Evolutionary conservation across 2,113 vertebrate genomes (phyloP).

Genomic region (Pterophyllum scalare): DNA sequence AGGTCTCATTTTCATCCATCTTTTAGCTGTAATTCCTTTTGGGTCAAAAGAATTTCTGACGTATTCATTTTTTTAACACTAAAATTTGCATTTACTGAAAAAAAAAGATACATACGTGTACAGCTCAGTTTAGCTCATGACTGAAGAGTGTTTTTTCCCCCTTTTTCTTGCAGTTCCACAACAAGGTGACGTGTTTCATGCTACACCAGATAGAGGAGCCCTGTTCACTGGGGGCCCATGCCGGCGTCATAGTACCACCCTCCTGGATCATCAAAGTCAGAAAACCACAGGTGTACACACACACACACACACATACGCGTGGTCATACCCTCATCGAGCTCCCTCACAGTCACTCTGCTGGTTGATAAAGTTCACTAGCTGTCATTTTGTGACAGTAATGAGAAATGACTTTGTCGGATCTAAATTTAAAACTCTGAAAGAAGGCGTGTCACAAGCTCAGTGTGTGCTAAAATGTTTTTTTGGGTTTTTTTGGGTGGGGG

Average conservation of each 20-base stretch:
- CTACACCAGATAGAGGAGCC: slow-evolving; percentile 98
- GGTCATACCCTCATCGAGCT: neutral
- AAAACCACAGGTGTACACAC: slow-evolving; percentile 91
- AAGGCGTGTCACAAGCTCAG: slow-evolving; percentile 17
- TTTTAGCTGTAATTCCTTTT: no score
- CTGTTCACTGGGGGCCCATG: slow-evolving; percentile 94
- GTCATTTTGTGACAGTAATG: slow-evolving; percentile 39
- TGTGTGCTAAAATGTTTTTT: neutral
- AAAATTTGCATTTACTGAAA: no score
- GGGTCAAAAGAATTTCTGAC: no score
- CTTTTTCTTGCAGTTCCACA: slow-evolving; percentile 88
- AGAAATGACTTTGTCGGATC: slow-evolving; percentile 38
- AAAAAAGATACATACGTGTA: neutral
- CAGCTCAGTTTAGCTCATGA: neutral
- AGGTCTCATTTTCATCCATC: no score
- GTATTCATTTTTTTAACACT: no score
- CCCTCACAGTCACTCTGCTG: neutral
- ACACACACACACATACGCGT: slow-evolving; percentile 24
- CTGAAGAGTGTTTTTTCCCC: neutral
- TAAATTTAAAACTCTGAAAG: slow-evolving; percentile 59
- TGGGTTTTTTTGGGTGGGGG: neutral
- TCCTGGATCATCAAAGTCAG: slow-evolving; percentile 99
- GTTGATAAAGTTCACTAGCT: slow-evolving; percentile 37
- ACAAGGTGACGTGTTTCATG: slow-evolving; percentile 99
- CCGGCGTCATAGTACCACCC: slow-evolving; percentile 94